Conservation (phyloP, 2,113 vertebrate genomes). For the Saguinus midas region DNA sequence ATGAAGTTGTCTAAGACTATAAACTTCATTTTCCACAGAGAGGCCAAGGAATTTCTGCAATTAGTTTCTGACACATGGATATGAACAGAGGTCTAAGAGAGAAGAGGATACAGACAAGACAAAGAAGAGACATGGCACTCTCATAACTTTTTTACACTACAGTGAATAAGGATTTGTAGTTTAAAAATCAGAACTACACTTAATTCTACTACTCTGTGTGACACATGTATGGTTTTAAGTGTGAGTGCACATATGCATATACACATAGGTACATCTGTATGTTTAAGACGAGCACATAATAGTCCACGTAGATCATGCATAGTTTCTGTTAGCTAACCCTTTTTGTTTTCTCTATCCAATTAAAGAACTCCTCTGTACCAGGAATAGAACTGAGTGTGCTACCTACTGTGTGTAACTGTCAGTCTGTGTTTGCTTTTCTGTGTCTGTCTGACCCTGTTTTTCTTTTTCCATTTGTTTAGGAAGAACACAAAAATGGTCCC, state of each 20-base stretch:
- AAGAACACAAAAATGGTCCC: background rate
- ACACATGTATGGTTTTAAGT: background rate
- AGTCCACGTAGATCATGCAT: background rate
- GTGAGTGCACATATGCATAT: background rate
- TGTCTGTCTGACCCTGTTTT: background rate
- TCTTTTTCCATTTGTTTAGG: background rate
- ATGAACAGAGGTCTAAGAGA: background rate
- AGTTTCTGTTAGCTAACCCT: background rate
- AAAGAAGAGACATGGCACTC: background rate
- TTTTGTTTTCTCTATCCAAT: background rate
- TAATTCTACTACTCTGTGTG: background rate
- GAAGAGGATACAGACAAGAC: background rate
- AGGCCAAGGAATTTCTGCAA: slow-evolving; percentile 1
- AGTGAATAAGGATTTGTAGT: background rate
- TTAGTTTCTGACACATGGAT: background rate
- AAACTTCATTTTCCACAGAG: slow-evolving; percentile 17
- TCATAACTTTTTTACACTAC: background rate
- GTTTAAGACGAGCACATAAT: background rate
- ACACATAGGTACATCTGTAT: background rate
- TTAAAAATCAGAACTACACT: background rate
- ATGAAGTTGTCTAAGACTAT: slow-evolving; percentile 18
- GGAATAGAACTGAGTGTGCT: background rate
- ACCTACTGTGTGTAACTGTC: background rate
- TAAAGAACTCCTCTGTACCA: background rate
- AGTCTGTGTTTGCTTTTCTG: background rate